Base-by-base conservation (phyloP, 2,888 invertebrate species). In the Dendrolimus pini region DNA sequence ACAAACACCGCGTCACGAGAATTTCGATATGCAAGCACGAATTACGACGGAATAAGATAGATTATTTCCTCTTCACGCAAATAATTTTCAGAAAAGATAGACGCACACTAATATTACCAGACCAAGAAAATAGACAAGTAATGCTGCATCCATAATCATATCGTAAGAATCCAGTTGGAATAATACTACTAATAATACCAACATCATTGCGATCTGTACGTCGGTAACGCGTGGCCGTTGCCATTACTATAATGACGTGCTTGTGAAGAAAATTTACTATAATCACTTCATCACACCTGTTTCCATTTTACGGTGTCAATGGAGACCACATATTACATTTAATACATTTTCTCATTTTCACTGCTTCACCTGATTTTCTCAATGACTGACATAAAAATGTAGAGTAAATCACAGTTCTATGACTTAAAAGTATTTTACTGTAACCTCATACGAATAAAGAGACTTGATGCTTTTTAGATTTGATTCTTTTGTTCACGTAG, bases 201-300 rank as follows among this genome's bases (percentile, higher is more conserved):
- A 30, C 52, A 41, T 53, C 55, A 14, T 52, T 55, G 41, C 47
- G 47, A 47, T 30, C 30, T 54, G 54, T 30, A 41, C n/a, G 54
- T 41, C 12, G 41, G 41, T 12, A 53, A 67, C 82, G 80, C 83
- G 83, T 82, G 82, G 71, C 67, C 57, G 62, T 63, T 71, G 69
- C 75, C 68, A 82, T 85, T 84, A 83, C 76, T 58, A 67, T 85
- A 85, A 87, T 83, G 78, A 78, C 72, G 75, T 66, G 72, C 72
- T 74, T 70, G 74, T 77, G 74, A 75, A 80, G 83, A 83, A 81
- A 80, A 80, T 80, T 79, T 76, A 80, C 80, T 78, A 83, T 77
- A 82, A 84, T 84, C 72, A 71, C 69, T 62, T 61, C 67, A 71
- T 75, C 74, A 74, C 79, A 80, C 76, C 75, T 73, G 69, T 75